Evolutionary conservation across 2,888 invertebrate genomes (phyloP).

Genomic region (Philhelius pedissequus): DNA sequence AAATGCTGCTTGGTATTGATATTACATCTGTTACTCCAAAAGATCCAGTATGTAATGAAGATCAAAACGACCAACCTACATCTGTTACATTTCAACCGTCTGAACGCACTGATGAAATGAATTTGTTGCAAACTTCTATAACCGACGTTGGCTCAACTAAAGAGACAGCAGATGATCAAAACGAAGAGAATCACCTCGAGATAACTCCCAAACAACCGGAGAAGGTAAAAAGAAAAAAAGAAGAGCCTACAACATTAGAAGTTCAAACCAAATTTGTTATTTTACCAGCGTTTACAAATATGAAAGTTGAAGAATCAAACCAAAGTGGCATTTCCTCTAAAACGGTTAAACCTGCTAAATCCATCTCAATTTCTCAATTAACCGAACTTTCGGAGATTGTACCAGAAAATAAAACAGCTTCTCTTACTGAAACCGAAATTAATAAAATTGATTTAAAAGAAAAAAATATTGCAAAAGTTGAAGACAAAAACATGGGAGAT

Average conservation of each 20-base stretch:
- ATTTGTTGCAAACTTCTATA: background rate
- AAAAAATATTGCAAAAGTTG: background rate
- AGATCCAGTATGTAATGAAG: background rate
- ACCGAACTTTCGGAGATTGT: background rate
- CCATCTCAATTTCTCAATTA: background rate
- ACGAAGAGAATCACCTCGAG: slow-evolving; percentile 5
- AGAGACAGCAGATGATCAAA: background rate
- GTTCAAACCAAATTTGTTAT: background rate
- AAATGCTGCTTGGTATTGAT: slow-evolving; percentile 19
- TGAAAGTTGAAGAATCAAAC: background rate
- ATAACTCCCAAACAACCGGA: background rate
- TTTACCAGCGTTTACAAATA: background rate
- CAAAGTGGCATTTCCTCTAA: background rate
- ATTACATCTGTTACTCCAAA: background rate
- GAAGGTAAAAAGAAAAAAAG: background rate
- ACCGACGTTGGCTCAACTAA: background rate
- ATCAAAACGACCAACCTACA: background rate
- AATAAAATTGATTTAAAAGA: background rate
- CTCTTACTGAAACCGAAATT: background rate
- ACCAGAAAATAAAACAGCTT: background rate
- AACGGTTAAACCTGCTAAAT: background rate
- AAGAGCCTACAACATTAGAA: background rate
- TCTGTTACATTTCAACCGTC: background rate
- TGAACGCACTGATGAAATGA: background rate
- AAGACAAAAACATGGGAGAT: too few relatives aligned